Conservation (phyloP, 2,888 invertebrate genomes). For the Meghimatium bilineatum region DNA sequence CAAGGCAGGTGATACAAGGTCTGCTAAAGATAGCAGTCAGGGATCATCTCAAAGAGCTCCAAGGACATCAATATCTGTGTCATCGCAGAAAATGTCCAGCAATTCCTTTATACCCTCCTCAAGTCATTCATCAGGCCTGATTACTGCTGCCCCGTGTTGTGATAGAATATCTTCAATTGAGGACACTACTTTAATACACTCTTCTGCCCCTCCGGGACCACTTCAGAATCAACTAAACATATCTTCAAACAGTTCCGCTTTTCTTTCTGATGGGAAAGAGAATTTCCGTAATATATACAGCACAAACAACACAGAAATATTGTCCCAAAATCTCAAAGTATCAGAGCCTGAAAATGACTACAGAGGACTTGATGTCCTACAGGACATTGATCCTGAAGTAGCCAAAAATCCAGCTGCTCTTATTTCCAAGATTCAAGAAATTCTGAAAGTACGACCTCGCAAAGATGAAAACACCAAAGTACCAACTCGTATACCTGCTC, state of each 20-base stretch:
- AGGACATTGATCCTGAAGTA: conserved; percentile 40
- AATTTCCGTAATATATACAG: not conserved
- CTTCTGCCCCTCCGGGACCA: conserved; percentile 34
- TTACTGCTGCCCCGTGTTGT: not conserved
- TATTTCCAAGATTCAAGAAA: conserved; percentile 66
- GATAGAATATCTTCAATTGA: not conserved
- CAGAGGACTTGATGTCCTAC: conserved; percentile 19
- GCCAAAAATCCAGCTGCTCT: conserved; percentile 53
- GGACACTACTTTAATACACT: conserved; percentile 1
- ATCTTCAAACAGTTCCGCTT: conserved; percentile 13
- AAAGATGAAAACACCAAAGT: conserved; percentile 58
- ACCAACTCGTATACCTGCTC: conserved; percentile 65
- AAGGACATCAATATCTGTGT: conserved; percentile 52
- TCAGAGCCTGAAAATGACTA: not conserved
- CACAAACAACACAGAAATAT: not conserved
- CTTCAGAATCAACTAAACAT: conserved; percentile 17
- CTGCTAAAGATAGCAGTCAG: conserved; percentile 14
- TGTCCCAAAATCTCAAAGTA: not conserved
- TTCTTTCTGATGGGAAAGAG: not conserved
- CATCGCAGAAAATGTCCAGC: conserved; percentile 29
- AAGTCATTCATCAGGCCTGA: not conserved
- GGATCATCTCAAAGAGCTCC: conserved; percentile 2
- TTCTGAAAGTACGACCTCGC: conserved; percentile 64
- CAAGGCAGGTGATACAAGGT: conserved; percentile 47
- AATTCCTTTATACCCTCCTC: conserved; percentile 1